Evolutionary conservation across 2,797 vertebrate genomes (phyloP).

Genomic region (Anableps anableps): DNA sequence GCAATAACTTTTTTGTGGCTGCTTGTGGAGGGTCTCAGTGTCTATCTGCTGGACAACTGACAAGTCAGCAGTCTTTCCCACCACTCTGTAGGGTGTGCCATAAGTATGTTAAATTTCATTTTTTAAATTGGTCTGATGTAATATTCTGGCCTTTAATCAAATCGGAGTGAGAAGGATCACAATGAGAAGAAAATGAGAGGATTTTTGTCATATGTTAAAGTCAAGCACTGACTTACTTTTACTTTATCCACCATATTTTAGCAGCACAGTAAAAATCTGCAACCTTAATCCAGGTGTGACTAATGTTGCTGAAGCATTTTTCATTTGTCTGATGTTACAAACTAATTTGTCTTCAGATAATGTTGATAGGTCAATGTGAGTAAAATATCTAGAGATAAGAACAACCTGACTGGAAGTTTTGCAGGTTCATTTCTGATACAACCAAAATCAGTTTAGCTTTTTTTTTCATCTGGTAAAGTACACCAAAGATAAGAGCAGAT

Average conservation of each 20-base stretch:
- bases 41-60: no score
- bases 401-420: neutral
- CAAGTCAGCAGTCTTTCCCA: no score
- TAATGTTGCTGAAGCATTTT: neutral
- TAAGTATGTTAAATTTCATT: neutral
- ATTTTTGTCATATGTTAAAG: neutral
- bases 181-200: neutral
- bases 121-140: neutral
- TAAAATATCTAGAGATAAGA: neutral
- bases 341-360: neutral
- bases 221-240: neutral
- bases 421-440: neutral
- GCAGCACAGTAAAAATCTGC: neutral
- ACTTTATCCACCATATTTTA: neutral
- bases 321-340: neutral
- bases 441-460: neutral
- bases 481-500: neutral
- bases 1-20: no score
- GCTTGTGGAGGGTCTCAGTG: no score
- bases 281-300: neutral
- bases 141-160: neutral
- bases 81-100: no score
- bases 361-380: neutral
- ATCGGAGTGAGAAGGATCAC: neutral
- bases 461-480: no score